Conservation (phyloP, 2,113 vertebrate genomes). For the Rhabdomys dilectus region DNA sequence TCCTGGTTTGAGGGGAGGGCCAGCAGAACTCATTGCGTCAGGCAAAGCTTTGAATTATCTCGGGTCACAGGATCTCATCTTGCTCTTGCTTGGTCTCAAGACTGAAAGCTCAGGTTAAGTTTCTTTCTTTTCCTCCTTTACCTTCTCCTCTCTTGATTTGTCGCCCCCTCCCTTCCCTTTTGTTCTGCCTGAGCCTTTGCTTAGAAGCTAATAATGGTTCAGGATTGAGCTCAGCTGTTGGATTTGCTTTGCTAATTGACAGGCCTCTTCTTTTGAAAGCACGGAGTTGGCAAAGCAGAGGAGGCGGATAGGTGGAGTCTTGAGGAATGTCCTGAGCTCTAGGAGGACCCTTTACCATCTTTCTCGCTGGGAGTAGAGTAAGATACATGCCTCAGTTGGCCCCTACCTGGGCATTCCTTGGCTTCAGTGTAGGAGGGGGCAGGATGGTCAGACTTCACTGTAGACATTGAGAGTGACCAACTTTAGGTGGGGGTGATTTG, state of each 20-base stretch:
- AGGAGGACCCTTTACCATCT: not conserved
- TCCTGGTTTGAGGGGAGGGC: not conserved
- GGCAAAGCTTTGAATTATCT: not conserved
- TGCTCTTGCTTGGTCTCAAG: not conserved
- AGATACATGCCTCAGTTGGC: not conserved
- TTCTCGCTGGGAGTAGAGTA: not conserved
- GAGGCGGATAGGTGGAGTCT: not conserved
- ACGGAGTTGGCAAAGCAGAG: not conserved
- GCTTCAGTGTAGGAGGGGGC: not conserved
- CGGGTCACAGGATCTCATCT: not conserved
- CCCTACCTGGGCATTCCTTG: not conserved
- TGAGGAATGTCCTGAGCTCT: not conserved
- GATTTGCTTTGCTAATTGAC: constrained; percentile 34
- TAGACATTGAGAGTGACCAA: not conserved
- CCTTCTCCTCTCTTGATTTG: not conserved
- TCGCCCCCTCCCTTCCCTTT: not conserved
- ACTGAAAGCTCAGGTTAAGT: constrained; percentile 37
- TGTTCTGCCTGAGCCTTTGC: constrained; percentile 30
- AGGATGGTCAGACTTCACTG: not conserved
- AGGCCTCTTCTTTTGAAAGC: constrained; percentile 9
- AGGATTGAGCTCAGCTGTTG: constrained; percentile 22
- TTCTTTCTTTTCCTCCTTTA: not conserved
- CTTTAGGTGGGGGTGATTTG: not conserved
- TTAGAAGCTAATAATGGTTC: constrained; percentile 53
- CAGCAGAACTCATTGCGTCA: not conserved